phyloP scores from a whole-genome alignment of 2,888 invertebrate species.

The Clusia tigrina region DNA sequence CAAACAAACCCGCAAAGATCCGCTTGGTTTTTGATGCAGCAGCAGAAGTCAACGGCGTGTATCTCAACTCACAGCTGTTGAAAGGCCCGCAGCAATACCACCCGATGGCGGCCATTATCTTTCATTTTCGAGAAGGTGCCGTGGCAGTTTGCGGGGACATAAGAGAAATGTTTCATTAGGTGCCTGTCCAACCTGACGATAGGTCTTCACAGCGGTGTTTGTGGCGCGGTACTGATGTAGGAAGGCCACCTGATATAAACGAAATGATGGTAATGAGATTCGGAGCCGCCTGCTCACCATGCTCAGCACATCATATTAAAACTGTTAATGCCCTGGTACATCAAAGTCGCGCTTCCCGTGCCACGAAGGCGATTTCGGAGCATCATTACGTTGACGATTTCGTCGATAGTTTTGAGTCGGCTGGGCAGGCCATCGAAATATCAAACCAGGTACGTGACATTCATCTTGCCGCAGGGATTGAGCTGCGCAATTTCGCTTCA shows the following conservation, averaged over 20 bases:
- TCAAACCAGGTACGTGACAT: constrained; percentile 21
- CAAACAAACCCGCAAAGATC: constrained; percentile 22
- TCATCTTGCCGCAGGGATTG: constrained; percentile 17
- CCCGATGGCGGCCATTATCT: constrained; percentile 18
- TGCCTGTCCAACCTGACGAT: constrained; percentile 11
- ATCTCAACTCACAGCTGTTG: constrained; percentile 18
- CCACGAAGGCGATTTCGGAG: constrained; percentile 24
- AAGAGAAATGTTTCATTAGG: constrained; percentile 27
- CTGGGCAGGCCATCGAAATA: constrained; percentile 13
- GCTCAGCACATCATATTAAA: constrained; percentile 37
- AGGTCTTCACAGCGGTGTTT: constrained; percentile 7
- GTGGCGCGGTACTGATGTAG: constrained; percentile 1
- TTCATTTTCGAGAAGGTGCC: constrained; percentile 21
- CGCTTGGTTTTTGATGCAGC: too few species aligned
- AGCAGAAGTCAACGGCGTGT: too few species aligned
- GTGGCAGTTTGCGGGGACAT: constrained; percentile 24
- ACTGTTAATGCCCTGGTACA: too few species aligned
- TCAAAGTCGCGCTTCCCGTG: too few species aligned
- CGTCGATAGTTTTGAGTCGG: constrained; percentile 24
- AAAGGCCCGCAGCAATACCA: constrained; percentile 19
- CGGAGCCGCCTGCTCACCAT: constrained; percentile 39
- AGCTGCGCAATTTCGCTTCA: constrained; percentile 22
- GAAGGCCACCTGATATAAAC: constrained; percentile 22
- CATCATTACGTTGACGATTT: constrained; percentile 33
- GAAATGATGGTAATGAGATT: constrained; percentile 37